Conservation (phyloP, 1,140 invertebrate species). For the Helicoverpa armigera region DNA sequence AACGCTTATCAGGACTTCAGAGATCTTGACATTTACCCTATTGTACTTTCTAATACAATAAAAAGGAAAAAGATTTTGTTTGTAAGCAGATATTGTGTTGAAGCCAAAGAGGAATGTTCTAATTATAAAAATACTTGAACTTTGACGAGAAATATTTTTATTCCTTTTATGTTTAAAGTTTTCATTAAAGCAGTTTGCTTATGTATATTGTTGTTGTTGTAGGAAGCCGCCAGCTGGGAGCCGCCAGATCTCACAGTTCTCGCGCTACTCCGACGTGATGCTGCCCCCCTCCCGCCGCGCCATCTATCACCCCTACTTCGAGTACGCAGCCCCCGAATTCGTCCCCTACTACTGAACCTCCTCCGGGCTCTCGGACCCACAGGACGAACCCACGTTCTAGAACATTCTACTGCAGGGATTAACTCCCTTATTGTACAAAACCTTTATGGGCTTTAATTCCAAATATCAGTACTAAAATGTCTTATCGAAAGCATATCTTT, state of each 20-base stretch:
- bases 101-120: conserved; percentile 14
- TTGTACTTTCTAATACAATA: background rate
- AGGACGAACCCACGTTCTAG: conserved; percentile 61
- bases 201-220: conserved; percentile 26
- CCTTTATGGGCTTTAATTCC: conserved; percentile 70
- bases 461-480: conserved; percentile 70
- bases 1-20: background rate
- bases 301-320: conserved; percentile 75
- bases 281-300: conserved; percentile 74
- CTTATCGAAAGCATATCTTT: conserved; percentile 82
- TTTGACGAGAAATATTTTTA: background rate
- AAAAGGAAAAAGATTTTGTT: conserved; percentile 1
- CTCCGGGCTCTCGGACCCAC: conserved; percentile 44
- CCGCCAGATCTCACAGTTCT: conserved; percentile 80
- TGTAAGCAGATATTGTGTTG: background rate
- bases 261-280: conserved; percentile 82
- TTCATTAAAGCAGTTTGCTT: background rate
- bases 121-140: conserved; percentile 5
- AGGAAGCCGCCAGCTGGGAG: conserved; percentile 78
- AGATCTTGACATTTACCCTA: conserved; percentile 2
- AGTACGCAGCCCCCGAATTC: conserved; percentile 72
- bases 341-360: conserved; percentile 76
- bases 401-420: conserved; percentile 64
- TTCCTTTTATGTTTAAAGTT: background rate
- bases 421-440: conserved; percentile 68